These are phyloP conservation scores for Rousettus madagascariensis DNA, from an alignment of 2,797 vertebrate species.

Conservation along the genomic window DNA sequence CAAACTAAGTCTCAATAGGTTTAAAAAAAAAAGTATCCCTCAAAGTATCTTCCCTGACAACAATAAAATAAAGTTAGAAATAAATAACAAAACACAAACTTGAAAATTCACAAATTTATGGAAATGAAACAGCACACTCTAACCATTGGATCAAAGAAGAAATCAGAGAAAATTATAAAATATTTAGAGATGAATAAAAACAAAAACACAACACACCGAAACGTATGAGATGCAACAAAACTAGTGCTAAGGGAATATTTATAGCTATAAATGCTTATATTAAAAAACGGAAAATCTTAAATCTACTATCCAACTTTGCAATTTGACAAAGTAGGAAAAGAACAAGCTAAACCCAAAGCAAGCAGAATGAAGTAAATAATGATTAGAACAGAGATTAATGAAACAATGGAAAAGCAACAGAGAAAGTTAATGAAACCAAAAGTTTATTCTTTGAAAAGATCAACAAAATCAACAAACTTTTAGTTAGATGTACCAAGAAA, in stretches of 20 bases:
- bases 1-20: not conserved
- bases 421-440: not conserved
- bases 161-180: not conserved
- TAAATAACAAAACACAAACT: not conserved
- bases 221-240: not conserved
- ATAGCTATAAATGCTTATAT: not conserved
- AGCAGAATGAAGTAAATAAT: not conserved
- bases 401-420: not conserved
- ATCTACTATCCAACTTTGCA: not conserved
- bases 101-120: not conserved
- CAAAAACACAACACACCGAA: not conserved
- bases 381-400: not conserved
- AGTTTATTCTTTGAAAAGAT: not conserved
- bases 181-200: not conserved
- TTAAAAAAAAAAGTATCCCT: not conserved
- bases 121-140: not conserved
- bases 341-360: not conserved
- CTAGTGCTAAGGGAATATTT: not conserved
- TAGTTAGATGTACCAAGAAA: not conserved
- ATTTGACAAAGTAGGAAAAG: not conserved
- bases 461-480: not conserved
- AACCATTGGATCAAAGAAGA: not conserved
- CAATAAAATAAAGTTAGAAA: not conserved
- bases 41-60: not conserved
- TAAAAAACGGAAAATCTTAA: not conserved